Evolutionary conservation across 2,797 vertebrate species (phyloP).

Genomic region (Rhinoraja longicauda): DNA sequence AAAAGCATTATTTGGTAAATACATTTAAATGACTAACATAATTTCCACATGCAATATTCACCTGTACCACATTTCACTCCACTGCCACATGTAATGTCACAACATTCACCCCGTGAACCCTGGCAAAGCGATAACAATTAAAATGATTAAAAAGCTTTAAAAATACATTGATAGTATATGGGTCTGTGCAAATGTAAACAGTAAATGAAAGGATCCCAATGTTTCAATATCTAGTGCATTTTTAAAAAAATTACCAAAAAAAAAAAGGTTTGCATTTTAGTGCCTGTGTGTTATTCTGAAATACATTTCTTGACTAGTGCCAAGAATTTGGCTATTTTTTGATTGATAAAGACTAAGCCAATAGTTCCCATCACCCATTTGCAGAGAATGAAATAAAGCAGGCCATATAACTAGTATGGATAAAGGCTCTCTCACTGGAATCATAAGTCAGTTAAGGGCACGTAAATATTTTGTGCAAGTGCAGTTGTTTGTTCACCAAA

Average conservation of each 20-base stretch:
- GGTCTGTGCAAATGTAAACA: constrained; percentile 30
- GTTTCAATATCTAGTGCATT: constrained; percentile 30
- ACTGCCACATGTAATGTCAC: background rate
- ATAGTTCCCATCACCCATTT: background rate
- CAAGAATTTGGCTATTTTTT: constrained; percentile 31
- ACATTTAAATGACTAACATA: constrained; percentile 31
- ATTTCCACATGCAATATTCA: constrained; percentile 25
- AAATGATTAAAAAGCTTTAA: background rate
- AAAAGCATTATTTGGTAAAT: constrained; percentile 26
- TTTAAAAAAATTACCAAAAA: constrained; percentile 10
- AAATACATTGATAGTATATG: background rate
- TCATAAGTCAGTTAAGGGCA: constrained; percentile 19
- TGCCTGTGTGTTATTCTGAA: background rate
- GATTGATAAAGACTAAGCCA: background rate
- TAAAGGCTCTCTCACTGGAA: background rate
- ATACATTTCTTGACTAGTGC: background rate
- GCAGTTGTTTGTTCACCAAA: constrained; percentile 8
- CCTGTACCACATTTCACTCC: constrained; percentile 13
- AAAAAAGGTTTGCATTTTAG: background rate
- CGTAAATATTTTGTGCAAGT: background rate
- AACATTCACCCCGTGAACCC: background rate
- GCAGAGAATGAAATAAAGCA: background rate
- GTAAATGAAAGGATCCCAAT: constrained; percentile 24
- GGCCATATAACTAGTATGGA: background rate
- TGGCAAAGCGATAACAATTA: background rate